Conservation (phyloP, 2,113 vertebrate species). For the Lepus americanus region DNA sequence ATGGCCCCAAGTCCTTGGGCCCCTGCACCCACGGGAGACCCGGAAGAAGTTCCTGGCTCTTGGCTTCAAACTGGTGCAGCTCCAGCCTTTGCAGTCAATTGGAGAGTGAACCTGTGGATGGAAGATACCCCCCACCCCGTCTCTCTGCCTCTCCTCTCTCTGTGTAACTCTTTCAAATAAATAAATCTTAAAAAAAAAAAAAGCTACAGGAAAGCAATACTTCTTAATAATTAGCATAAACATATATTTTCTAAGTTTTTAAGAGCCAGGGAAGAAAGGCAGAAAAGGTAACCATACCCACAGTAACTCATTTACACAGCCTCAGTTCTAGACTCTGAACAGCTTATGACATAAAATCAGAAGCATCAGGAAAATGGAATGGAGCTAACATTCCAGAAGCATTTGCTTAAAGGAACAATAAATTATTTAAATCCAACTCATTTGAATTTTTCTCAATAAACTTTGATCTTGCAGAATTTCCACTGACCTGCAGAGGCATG, state of each 20-base stretch:
- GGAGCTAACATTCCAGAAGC: slow-evolving; percentile 64
- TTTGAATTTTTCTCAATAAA: slow-evolving; percentile 41
- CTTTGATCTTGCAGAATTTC: background rate
- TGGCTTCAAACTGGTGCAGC: too few relatives aligned
- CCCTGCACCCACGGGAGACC: too few relatives aligned
- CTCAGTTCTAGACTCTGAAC: slow-evolving; percentile 48
- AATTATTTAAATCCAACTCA: slow-evolving; percentile 1
- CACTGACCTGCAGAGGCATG: background rate
- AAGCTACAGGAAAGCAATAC: slow-evolving; percentile 31
- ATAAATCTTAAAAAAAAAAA: background rate
- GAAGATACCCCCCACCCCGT: too few relatives aligned
- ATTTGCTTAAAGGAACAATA: slow-evolving; percentile 31
- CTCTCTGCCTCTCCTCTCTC: too few relatives aligned
- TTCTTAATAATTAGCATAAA: slow-evolving; percentile 32
- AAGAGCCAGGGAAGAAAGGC: slow-evolving; percentile 30
- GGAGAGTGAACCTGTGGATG: too few relatives aligned
- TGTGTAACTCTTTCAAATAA: too few relatives aligned
- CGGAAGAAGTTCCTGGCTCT: too few relatives aligned
- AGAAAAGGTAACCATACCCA: background rate
- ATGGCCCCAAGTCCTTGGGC: too few relatives aligned
- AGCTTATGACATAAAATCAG: slow-evolving; percentile 44
- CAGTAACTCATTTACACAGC: background rate
- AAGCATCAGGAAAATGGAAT: slow-evolving; percentile 57
- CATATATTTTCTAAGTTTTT: slow-evolving; percentile 39
- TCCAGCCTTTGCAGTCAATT: too few relatives aligned